Evolutionary conservation across 2,888 invertebrate species (phyloP), one percentile per base, ranked within the genome.

Genomic region (Tethea ocularis): DNA sequence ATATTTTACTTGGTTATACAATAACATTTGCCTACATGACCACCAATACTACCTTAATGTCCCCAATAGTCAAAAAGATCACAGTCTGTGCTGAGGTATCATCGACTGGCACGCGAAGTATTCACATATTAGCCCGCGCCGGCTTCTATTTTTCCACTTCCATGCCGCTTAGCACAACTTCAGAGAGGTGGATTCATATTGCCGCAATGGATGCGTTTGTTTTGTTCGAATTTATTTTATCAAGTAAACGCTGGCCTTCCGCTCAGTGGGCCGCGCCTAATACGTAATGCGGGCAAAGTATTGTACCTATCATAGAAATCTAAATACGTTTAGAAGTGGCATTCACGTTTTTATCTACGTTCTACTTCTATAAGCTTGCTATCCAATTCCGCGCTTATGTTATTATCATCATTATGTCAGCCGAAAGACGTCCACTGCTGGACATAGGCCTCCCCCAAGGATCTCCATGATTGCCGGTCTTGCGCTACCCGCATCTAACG

Each of bases 171-270:
- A 84, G 83, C 90, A 87, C 84, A 80, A 88, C 90, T 91, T 91
- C 91, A 91, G 86, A 90, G 89, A 90, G 90, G 75, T 80, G 72
- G 83, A 91, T 87, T 90, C 91, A 91, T 91, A 91, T 89, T 88
- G 89, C 88, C 87, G 84, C 87, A 84, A 71, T 75, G 85, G 87
- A 86, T 91, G 89, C 88, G 89, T 91, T 91, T 91, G 91, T 92
- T 91, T 90, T 89, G 89, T 89, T 86, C 88, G 87, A 90, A 91
- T 91, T 90, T 91, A 93, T 93, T 92, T 92, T 91, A 92, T 93
- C 91, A 90, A 92, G 90, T 91, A 90, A 91, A 89, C 86, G 87
- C 84, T 84, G 86, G 90, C 78, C 80, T 88, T 87, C 87, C 80
- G 82, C 86, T 77, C 92, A 92, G 65, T 91, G 91, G 81, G 69